Base-by-base conservation (phyloP, 2,797 vertebrate genomes). In the Diceros bicornis region DNA sequence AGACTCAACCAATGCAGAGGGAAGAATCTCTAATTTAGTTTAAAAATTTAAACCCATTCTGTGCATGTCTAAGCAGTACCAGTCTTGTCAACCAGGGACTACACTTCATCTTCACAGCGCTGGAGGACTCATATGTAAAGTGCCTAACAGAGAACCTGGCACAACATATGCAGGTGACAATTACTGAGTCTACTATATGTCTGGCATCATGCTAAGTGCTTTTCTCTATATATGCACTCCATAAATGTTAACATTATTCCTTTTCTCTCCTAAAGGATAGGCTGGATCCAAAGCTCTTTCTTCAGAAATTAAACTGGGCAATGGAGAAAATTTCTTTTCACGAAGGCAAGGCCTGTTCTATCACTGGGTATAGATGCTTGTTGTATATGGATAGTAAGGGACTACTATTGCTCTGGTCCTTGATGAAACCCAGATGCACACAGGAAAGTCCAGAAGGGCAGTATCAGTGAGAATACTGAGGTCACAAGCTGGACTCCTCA, bases 221-320 rank as follows among this genome's bases (percentile, higher is more conserved):
- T 74, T 93, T 89, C 89, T 78, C 75, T 89, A 34, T 50, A 75
- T 52, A 20, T 41, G 9, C 18, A 75, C 61, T 50, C 50, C 14
- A 75, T 44, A 91, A 91, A 94, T 77, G 74, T 84, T 82, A 91
- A 74, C 72, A 68, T 52, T 50, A 4, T 57, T 85, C 55, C 34
- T 72, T 90, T 82, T 91, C 78, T 44, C 20, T 86, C 32, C 32
- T 66, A 78, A 71, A 2, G 16, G 47, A 71, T 25, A 91, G 27
- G 11, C 37, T 81, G 20, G 20, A 72, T 87, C 64, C 75, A 89
- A 96, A 93, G 47, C 37, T n/a, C 7, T 55, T 71, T 77, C 89
- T 92, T 89, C 68, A 47, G 14, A 96, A 96, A 97, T 89, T 83
- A 89, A 95, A 21, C 61, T 91, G 41, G 68, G 34, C 50, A 78